Evolutionary conservation across 2,113 vertebrate genomes (phyloP), one percentile per base, ranked within the genome.

Genomic region (Cariama cristata): DNA sequence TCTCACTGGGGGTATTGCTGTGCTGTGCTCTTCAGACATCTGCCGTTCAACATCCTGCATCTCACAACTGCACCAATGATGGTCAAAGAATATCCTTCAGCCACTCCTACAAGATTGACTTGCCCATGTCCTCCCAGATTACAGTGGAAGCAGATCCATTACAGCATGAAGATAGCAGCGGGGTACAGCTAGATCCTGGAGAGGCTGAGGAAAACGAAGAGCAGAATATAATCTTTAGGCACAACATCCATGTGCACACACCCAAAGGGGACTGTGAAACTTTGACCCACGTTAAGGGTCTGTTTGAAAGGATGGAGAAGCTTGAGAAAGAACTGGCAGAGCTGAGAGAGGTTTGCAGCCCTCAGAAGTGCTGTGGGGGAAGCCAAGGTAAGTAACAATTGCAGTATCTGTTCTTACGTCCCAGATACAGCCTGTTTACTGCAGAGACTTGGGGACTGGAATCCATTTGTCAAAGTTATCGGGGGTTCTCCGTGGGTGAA

Each of bases 161-260:
- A 49, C 94, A 98, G 28, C 94, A 93, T 18, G 93, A 97, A 45
- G 98, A 98, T 6, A 87, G 97, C 40, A 96, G 86, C 18, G 59
- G 96, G 71, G 97, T 97, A 2, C 93, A 96, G 56, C 86, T 97
- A 56, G 86, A 62, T 27, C 66, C 68, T 9, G 94, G 67, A 63
- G 95, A 97, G 79, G 60, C 64, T 0, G 28, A 94, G 20, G 92
- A 95, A 27, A 93, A 68, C 0, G 98, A 98, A 75, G 98, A 99
- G 15, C 99, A 99, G 76, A 98, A 99, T 80, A 97, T 99, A 22
- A 96, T 99, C 91, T 99, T 99, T 86, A 98, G 98, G 94, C 99
- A 99, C 97, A 99, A 98, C 82, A 99, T 99, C 73, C 96, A 42
- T 33, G 97, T 99, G 52, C 98, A 98, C 50, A 77, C 97, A 3